Conservation (phyloP, 2,113 vertebrate genomes). For the Syrmaticus mikado region DNA sequence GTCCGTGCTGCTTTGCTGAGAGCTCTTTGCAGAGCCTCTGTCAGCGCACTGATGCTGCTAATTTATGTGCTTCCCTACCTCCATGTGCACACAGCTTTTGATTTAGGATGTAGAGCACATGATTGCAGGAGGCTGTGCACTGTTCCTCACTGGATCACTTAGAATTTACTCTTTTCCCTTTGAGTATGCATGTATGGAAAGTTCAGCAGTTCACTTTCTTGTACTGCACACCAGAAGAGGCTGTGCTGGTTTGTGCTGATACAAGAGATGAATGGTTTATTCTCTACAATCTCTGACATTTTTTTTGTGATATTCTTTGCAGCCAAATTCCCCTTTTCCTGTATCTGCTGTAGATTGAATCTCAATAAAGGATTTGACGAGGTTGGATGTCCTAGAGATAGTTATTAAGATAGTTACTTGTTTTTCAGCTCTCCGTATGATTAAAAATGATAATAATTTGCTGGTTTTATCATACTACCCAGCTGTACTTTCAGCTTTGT, state of each 20-base stretch:
- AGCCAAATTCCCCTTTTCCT: background rate
- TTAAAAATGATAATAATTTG: background rate
- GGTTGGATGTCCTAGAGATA: background rate
- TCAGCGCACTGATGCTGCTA: background rate
- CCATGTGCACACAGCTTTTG: background rate
- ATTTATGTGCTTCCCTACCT: background rate
- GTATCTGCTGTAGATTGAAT: background rate
- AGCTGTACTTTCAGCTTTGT: background rate
- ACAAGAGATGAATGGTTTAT: background rate
- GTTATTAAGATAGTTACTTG: background rate
- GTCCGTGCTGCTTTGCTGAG: background rate
- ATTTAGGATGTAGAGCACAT: background rate
- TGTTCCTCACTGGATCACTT: background rate
- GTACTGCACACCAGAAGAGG: background rate
- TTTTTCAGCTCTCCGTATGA: background rate
- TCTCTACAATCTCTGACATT: background rate
- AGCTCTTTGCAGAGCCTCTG: background rate
- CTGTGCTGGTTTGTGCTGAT: background rate
- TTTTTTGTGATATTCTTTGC: background rate
- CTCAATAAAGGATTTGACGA: background rate
- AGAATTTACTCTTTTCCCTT: background rate
- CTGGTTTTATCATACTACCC: background rate
- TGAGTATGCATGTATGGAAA: background rate
- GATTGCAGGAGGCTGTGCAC: background rate
- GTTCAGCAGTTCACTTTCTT: background rate